Conservation (phyloP, 92 coral and sea anemone species). For the Epizoanthus rinbou region DNA sequence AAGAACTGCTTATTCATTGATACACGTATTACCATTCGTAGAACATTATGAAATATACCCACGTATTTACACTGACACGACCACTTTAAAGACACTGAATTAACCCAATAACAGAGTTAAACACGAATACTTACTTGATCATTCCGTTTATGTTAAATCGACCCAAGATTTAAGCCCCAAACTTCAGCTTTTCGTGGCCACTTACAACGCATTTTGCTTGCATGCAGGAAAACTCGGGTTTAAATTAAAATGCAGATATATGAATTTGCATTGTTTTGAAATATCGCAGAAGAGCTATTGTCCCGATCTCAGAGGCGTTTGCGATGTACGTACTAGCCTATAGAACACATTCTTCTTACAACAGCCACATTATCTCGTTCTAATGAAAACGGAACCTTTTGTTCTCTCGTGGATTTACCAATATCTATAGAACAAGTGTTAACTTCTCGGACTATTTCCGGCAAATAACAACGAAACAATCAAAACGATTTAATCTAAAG, state of each 20-base stretch:
- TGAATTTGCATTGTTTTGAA: conserved; percentile 20
- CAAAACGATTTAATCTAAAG: conserved; percentile 8
- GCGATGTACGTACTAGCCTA: conserved; percentile 28
- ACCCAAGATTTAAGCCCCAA: background rate
- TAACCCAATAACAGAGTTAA: background rate
- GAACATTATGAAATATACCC: background rate
- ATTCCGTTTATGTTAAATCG: conserved; percentile 11
- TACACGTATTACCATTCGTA: background rate
- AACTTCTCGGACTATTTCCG: conserved; percentile 16
- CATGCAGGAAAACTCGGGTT: conserved; percentile 1
- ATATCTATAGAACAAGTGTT: conserved; percentile 1
- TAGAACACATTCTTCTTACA: conserved; percentile 16
- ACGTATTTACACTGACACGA: no score
- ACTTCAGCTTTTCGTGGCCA: background rate
- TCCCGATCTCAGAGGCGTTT: conserved; percentile 21
- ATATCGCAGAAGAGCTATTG: conserved; percentile 34
- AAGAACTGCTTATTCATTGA: background rate
- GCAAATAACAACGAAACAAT: conserved; percentile 18
- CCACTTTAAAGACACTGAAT: background rate
- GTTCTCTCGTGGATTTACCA: conserved; percentile 8
- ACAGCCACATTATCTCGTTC: background rate
- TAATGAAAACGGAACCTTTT: conserved; percentile 30
- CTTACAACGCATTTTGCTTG: background rate
- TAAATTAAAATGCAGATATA: conserved; percentile 36
- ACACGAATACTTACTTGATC: conserved; percentile 33